Base-by-base conservation (phyloP, 2,797 vertebrate species). In the Melanitta fusca region DNA sequence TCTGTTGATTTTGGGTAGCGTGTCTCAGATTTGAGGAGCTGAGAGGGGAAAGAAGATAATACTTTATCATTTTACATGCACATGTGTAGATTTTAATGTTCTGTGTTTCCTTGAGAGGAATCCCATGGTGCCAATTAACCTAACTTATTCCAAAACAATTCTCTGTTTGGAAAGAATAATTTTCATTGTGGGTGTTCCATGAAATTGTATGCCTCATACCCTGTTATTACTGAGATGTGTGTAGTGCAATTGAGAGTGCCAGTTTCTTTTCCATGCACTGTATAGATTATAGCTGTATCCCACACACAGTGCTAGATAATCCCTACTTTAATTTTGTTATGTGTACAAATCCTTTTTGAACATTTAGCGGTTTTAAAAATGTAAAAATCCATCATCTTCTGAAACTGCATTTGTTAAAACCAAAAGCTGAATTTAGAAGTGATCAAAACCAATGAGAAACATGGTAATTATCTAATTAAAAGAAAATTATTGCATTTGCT, bases 141-240 rank as follows among this genome's bases (percentile, higher is more conserved):
- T 98, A 98, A 98, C 98, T 98, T 98, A 98, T 98, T 99, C 98
- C 98, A 98, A 99, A 99, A 99, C 99, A 99, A 99, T 99, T 98
- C 98, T 98, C 97, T 97, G 98, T 98, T 99, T 98, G 98, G 98
- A 98, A 98, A 98, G 98, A 98, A 97, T 98, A 97, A 98, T 98
- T 98, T 98, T 98, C 98, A 97, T 98, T 98, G 98, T 98, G 98
- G 98, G 98, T 98, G 98, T 98, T 98, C 98, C 97, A 95, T 98
- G 98, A 98, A 98, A 98, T 98, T 95, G 98, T 98, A 98, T 97
- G 98, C 98, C 97, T 98, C 95, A 85, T 98, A 97, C 98, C 97
- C 98, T 98, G 97, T 98, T 98, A 98, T 98, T 98, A 98, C 97
- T 91, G 96, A 97, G 97, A 97, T 96, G 97, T 98, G 98, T 97